Percentiles rank a stretch among this genome's conserved stretches.
These are phyloP conservation scores for Nemapogon koenigi DNA, from an alignment of 2,888 invertebrate genomes.

Conservation along the genomic window DNA sequence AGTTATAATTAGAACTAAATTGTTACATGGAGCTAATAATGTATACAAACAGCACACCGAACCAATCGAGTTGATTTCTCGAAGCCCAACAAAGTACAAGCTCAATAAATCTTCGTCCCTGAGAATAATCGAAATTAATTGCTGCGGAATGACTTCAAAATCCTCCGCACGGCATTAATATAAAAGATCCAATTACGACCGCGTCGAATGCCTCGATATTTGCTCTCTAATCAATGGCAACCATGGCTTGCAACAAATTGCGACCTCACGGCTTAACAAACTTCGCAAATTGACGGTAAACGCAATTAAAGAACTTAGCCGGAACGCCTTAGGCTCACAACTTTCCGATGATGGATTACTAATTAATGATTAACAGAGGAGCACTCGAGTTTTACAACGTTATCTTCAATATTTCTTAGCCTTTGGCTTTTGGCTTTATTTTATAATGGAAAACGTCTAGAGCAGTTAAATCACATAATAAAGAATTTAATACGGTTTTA, in stretches of 20 bases:
- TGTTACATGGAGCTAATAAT: too few relatives aligned
- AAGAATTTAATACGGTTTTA: too few relatives aligned
- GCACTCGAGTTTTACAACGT: too few relatives aligned
- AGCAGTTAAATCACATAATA: too few relatives aligned
- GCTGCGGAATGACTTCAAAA: background rate
- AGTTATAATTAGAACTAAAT: too few relatives aligned
- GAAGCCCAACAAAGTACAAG: background rate
- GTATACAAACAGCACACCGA: too few relatives aligned
- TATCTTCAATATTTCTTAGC: too few relatives aligned
- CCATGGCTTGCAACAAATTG: slow-evolving; percentile 3
- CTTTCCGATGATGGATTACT: slow-evolving; percentile 8
- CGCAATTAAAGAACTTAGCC: slow-evolving; percentile 14
- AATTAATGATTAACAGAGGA: slow-evolving; percentile 8
- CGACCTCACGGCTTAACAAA: slow-evolving; percentile 1
- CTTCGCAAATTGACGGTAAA: slow-evolving; percentile 11
- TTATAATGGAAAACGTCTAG: too few relatives aligned
- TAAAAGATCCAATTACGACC: slow-evolving; percentile 7
- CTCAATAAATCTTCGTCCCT: background rate
- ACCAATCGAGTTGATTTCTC: too few relatives aligned
- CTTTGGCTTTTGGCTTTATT: too few relatives aligned
- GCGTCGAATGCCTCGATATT: slow-evolving; percentile 3
- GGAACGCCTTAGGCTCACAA: background rate
- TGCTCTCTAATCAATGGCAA: slow-evolving; percentile 6
- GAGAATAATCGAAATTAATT: slow-evolving; percentile 5
- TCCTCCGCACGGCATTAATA: too few relatives aligned